phyloP scores from a whole-genome alignment of 2,888 invertebrate species.

The Drosophila fungiperda region DNA sequence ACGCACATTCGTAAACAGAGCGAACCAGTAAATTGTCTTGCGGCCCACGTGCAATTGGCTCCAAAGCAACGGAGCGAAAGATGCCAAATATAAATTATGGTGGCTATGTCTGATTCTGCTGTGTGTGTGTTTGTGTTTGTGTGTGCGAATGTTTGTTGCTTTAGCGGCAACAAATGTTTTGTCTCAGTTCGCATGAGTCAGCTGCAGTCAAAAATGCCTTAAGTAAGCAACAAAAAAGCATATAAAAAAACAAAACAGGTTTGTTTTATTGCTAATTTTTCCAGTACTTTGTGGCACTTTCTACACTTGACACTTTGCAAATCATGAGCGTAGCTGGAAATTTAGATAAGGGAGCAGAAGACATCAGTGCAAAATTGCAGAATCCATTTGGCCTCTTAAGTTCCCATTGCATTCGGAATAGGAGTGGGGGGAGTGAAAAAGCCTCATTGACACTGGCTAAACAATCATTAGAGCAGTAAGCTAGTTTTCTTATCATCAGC shows the following conservation, averaged over 20 bases:
- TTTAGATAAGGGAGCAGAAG: neutral
- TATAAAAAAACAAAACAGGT: slow-evolving; percentile 1
- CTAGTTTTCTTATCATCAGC: slow-evolving; percentile 21
- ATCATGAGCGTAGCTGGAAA: neutral
- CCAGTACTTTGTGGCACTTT: slow-evolving; percentile 2
- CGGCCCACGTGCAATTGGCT: slow-evolving; percentile 63
- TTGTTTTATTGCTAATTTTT: slow-evolving; percentile 15
- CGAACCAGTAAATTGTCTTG: neutral
- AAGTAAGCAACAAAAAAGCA: slow-evolving; percentile 68
- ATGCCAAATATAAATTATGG: neutral
- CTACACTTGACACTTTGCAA: neutral
- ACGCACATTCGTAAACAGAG: slow-evolving; percentile 73
- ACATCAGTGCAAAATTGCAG: neutral
- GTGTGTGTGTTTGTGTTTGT: slow-evolving; percentile 1
- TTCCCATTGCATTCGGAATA: neutral
- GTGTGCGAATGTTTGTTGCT: slow-evolving; percentile 29
- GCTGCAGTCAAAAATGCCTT: slow-evolving; percentile 63
- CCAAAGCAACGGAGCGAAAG: neutral
- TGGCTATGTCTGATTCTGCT: neutral
- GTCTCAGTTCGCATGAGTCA: slow-evolving; percentile 53
- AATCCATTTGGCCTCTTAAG: neutral
- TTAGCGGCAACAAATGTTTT: slow-evolving; percentile 64
- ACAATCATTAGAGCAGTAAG: slow-evolving; percentile 16
- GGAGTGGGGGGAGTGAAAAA: neutral
- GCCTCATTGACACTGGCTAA: slow-evolving; percentile 13